A percentile compares a stretch with the other conserved stretches of the same genome.
Evolutionary conservation across 2,113 vertebrate species (phyloP).

Genomic region (Pelusios castaneus): DNA sequence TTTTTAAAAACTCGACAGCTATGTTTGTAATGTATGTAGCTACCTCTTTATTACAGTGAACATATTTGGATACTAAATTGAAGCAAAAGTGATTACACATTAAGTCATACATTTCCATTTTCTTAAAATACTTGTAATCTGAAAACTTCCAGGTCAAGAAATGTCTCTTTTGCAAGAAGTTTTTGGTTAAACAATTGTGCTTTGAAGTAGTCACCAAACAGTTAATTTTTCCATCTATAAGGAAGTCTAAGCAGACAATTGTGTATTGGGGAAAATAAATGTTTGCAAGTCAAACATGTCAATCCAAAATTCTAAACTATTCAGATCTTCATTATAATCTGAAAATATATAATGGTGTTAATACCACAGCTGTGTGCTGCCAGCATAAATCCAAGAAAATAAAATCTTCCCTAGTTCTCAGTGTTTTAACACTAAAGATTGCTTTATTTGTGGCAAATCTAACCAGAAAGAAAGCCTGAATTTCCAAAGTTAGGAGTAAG

Average conservation of each 20-base stretch:
- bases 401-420: constrained; percentile 57
- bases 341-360: constrained; percentile 16
- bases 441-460: constrained; percentile 61
- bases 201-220: constrained; percentile 72
- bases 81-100: constrained; percentile 61
- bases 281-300: constrained; percentile 42
- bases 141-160: constrained; percentile 67
- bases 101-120: constrained; percentile 50
- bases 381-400: constrained; percentile 59
- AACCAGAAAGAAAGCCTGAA: constrained; percentile 87
- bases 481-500: constrained; percentile 82
- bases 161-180: constrained; percentile 54
- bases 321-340: constrained; percentile 18
- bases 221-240: constrained; percentile 64
- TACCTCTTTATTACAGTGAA: constrained; percentile 37
- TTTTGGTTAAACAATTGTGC: constrained; percentile 74
- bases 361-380: constrained; percentile 37
- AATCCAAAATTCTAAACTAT: constrained; percentile 58
- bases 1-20: constrained; percentile 27
- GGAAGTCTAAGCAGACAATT: constrained; percentile 58
- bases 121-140: constrained; percentile 72
- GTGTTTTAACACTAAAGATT: constrained; percentile 51
- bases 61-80: constrained; percentile 8
- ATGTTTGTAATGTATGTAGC: neutral
- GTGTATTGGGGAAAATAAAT: constrained; percentile 38